Evolutionary conservation across 2,888 invertebrate genomes (phyloP).

Genomic region (Epistrophella euchroma): DNA sequence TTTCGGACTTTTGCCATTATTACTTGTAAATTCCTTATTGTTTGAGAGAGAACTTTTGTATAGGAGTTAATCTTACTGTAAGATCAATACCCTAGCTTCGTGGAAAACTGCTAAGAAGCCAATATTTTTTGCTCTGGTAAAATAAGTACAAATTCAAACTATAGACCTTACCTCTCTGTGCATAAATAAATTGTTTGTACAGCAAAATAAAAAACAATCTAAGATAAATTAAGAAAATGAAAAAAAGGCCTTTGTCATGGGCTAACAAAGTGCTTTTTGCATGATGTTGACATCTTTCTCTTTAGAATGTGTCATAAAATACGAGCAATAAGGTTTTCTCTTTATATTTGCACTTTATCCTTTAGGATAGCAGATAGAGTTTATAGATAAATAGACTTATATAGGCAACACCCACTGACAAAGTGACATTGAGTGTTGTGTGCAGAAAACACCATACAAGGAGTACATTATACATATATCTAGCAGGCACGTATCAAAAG

Average conservation of each 20-base stretch:
- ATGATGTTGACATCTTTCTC: constrained; percentile 29
- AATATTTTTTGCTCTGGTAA: neutral
- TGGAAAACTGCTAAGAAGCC: neutral
- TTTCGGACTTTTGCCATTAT: too few relatives aligned
- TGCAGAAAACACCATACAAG: constrained; percentile 1
- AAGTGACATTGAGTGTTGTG: neutral
- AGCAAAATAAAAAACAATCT: neutral
- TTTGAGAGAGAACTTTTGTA: too few relatives aligned
- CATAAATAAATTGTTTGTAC: constrained; percentile 16
- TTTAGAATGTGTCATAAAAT: constrained; percentile 35
- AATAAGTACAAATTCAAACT: neutral
- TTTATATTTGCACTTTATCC: constrained; percentile 35
- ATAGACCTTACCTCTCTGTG: neutral
- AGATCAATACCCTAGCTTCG: too few relatives aligned
- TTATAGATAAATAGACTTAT: neutral
- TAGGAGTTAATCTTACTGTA: too few relatives aligned
- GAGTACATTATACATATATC: neutral
- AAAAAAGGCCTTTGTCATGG: constrained; percentile 20
- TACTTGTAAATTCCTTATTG: too few relatives aligned
- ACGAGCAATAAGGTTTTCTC: constrained; percentile 35
- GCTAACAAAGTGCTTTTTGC: constrained; percentile 40
- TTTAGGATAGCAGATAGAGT: constrained; percentile 1
- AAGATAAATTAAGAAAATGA: constrained; percentile 16
- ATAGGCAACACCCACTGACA: constrained; percentile 12
- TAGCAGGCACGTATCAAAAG: neutral